These are phyloP conservation scores for Polyommatus icarus DNA, from an alignment of 2,888 invertebrate species.

Conservation along the genomic window DNA sequence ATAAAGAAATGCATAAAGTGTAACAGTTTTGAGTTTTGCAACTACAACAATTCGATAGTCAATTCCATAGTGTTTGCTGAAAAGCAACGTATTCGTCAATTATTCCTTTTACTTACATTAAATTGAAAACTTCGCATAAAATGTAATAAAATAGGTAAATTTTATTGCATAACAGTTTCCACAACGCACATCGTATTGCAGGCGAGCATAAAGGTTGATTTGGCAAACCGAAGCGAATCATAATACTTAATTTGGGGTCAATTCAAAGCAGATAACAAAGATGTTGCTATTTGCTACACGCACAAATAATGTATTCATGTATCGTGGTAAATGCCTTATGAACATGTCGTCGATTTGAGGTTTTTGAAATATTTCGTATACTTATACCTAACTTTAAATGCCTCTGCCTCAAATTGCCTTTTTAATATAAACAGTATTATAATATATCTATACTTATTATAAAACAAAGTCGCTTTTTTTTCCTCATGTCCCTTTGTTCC, in stretches of 20 bases:
- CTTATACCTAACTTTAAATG: no score
- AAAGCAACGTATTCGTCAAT: no score
- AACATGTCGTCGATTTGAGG: neutral
- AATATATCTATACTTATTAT: no score
- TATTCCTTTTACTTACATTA: neutral
- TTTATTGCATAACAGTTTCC: neutral
- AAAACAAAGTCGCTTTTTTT: no score
- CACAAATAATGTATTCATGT: neutral
- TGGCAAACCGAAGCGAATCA: neutral
- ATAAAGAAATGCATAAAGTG: neutral
- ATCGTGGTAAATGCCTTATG: neutral
- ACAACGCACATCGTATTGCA: neutral
- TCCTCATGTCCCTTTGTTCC: no score
- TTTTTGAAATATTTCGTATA: neutral
- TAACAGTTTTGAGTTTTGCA: neutral
- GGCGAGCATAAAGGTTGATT: neutral
- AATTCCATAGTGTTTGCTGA: neutral
- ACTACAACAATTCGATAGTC: neutral
- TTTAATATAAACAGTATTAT: no score
- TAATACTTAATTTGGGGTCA: neutral
- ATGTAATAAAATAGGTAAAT: slow-evolving; percentile 7
- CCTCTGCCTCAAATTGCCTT: neutral
- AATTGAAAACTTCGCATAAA: neutral
- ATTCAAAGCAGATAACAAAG: neutral
- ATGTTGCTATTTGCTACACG: neutral